Percentiles rank a stretch among this genome's conserved stretches.
phyloP scores from a whole-genome alignment of 2,797 vertebrate genomes.

The Alfaro cultratus region DNA sequence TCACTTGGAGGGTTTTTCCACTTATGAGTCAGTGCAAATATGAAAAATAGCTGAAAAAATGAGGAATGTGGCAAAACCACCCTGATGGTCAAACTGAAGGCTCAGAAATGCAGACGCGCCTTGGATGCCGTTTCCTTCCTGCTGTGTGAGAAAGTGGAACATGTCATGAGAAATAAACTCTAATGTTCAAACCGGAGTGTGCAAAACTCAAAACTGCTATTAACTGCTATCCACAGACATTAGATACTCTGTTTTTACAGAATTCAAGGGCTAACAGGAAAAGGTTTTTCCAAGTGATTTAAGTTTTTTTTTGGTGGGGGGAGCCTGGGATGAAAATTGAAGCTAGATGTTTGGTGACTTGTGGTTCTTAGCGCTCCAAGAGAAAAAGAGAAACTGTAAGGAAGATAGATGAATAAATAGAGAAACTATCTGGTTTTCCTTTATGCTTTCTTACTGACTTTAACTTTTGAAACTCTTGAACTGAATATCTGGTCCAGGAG shows the following conservation, averaged over 20 bases:
- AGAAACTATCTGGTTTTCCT: background rate
- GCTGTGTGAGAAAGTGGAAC: slow-evolving; percentile 25
- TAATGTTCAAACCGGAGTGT: background rate
- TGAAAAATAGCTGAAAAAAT: background rate
- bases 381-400: slow-evolving; percentile 42
- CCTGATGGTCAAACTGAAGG: background rate
- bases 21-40: slow-evolving; percentile 50
- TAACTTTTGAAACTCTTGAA: background rate
- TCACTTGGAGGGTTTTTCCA: slow-evolving; percentile 22
- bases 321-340: slow-evolving; percentile 51
- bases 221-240: slow-evolving; percentile 49
- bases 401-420: slow-evolving; percentile 25
- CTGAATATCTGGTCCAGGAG: background rate
- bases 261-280: slow-evolving; percentile 61
- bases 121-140: slow-evolving; percentile 39
- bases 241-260: slow-evolving; percentile 70
- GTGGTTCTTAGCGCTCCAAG: slow-evolving; percentile 39
- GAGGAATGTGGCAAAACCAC: slow-evolving; percentile 25
- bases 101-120: slow-evolving; percentile 20
- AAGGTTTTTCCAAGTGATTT: slow-evolving; percentile 50
- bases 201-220: slow-evolving; percentile 29
- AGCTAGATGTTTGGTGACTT: slow-evolving; percentile 52
- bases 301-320: background rate
- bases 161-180: slow-evolving; percentile 32
- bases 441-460: background rate